phyloP scores from a whole-genome alignment of 2,888 invertebrate species.

The Adineta ricciae region DNA sequence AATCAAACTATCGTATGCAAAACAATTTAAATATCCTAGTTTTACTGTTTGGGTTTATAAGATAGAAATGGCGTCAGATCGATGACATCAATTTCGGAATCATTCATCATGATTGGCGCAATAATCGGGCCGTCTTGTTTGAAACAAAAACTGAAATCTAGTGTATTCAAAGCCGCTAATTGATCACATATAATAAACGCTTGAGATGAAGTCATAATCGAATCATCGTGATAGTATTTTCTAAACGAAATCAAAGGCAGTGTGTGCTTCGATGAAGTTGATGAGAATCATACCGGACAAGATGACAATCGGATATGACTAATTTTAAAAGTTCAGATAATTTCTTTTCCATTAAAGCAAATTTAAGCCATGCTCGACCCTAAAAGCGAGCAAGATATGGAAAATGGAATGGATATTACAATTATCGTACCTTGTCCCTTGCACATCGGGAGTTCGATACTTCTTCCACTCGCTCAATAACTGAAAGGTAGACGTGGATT shows the following conservation, averaged over 20 bases:
- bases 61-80: conserved; percentile 16
- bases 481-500: neutral
- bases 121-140: neutral
- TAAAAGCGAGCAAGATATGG: conserved; percentile 26
- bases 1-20: no score
- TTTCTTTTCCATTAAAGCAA: conserved; percentile 43
- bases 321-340: conserved; percentile 41
- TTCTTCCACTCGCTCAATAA: conserved; percentile 5
- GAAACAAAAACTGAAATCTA: conserved; percentile 37
- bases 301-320: conserved; percentile 24
- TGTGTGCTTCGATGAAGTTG: no score
- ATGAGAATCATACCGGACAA: neutral
- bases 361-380: conserved; percentile 42
- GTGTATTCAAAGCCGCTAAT: conserved; percentile 41
- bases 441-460: neutral
- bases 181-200: conserved; percentile 38
- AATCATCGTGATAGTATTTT: conserved; percentile 39
- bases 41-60: neutral
- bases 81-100: neutral
- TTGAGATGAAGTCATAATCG: conserved; percentile 41
- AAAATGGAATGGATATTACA: no score
- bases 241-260: conserved; percentile 35
- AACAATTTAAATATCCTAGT: no score
- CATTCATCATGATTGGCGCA: neutral
- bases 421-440: neutral